A percentile compares a stretch with the other conserved stretches of the same genome.
These are phyloP conservation scores for Rhinogobio ventralis DNA, from an alignment of 2,797 vertebrate species.

Conservation along the genomic window DNA sequence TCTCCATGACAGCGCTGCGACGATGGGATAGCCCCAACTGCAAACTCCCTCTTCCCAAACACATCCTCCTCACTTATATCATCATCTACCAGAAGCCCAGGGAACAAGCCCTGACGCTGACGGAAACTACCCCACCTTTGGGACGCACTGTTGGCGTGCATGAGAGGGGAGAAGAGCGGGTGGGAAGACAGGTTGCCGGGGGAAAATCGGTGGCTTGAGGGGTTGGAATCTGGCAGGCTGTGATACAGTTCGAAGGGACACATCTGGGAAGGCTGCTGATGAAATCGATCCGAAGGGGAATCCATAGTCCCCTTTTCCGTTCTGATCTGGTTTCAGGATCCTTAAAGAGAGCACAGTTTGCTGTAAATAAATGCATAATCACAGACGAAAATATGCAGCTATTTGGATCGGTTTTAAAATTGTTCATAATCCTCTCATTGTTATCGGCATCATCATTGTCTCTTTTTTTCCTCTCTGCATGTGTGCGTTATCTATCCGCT, in stretches of 20 bases:
- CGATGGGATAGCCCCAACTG: constrained; percentile 51
- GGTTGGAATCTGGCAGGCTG: constrained; percentile 69
- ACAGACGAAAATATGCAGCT: background rate
- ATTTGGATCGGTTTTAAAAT: constrained; percentile 47
- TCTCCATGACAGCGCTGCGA: constrained; percentile 50
- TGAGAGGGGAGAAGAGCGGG: constrained; percentile 78
- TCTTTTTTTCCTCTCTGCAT: constrained; percentile 62
- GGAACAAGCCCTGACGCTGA: constrained; percentile 59
- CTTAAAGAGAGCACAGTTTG: constrained; percentile 54
- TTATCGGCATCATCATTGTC: constrained; percentile 64
- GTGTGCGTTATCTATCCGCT: constrained; percentile 78
- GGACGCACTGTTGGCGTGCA: constrained; percentile 71
- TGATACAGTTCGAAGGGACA: constrained; percentile 69
- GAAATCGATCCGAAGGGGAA: constrained; percentile 76
- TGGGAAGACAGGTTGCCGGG: constrained; percentile 67
- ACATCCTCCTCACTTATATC: constrained; percentile 63
- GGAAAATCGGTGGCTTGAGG: constrained; percentile 66
- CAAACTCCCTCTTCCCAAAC: constrained; percentile 53
- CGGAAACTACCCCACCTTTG: constrained; percentile 69
- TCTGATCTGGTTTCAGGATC: constrained; percentile 60
- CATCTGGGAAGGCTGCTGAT: constrained; percentile 71
- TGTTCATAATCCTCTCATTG: constrained; percentile 44
- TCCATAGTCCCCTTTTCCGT: constrained; percentile 71
- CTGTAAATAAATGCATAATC: constrained; percentile 5
- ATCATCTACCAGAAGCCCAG: constrained; percentile 55